These are phyloP conservation scores for Pseudobourletiella spinata DNA, from an alignment of 1,140 invertebrate species.

Conservation along the genomic window DNA sequence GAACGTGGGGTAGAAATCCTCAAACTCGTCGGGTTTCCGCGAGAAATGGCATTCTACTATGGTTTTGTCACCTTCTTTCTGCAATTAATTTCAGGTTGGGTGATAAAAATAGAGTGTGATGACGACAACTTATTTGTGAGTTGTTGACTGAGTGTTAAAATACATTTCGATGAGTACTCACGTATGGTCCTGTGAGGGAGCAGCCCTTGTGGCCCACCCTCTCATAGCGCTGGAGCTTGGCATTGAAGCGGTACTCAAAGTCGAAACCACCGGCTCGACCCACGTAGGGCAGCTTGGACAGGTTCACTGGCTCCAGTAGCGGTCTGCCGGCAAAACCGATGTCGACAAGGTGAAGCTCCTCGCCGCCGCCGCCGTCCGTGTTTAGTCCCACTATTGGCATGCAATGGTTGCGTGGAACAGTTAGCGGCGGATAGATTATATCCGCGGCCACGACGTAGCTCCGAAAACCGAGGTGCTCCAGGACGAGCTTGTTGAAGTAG, in stretches of 20 bases:
- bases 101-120: too few relatives aligned
- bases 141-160: neutral
- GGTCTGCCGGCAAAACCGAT: neutral
- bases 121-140: too few relatives aligned
- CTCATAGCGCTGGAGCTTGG: neutral
- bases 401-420: neutral
- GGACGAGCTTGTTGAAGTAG: neutral
- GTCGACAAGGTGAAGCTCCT: neutral
- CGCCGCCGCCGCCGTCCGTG: neutral
- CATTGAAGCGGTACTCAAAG: neutral
- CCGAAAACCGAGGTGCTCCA: neutral
- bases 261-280: neutral
- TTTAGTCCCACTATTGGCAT: neutral
- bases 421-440: neutral
- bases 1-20: neutral
- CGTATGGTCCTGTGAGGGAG: neutral
- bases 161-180: neutral
- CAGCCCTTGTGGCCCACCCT: neutral
- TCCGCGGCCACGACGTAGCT: neutral
- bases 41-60: neutral
- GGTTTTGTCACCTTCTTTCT: neutral
- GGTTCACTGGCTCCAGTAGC: neutral
- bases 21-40: neutral
- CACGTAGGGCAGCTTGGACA: neutral
- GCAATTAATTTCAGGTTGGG: neutral